Evolutionary conservation across 2,113 vertebrate species (phyloP).

Genomic region (Myiopsitta monachus): DNA sequence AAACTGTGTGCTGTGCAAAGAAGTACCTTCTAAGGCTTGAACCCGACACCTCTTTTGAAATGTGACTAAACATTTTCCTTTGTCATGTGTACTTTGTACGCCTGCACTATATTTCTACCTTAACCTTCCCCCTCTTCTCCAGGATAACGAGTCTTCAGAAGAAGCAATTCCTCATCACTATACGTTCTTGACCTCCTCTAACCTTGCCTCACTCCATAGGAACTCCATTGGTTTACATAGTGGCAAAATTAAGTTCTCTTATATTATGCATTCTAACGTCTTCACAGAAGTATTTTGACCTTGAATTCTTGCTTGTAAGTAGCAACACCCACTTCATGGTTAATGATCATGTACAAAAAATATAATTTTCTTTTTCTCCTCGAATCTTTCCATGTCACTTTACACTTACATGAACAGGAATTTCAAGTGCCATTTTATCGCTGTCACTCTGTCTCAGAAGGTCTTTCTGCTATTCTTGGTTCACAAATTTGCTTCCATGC

Average conservation of each 20-base stretch:
- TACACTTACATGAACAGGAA: neutral
- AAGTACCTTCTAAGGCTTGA: neutral
- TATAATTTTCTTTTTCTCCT: neutral
- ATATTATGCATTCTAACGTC: neutral
- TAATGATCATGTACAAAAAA: neutral
- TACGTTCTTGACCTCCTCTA: neutral
- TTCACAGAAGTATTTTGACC: neutral
- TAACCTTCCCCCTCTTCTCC: neutral
- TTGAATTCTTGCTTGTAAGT: neutral
- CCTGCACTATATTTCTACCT: neutral
- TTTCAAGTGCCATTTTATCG: neutral
- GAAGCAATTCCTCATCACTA: neutral
- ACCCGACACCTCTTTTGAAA: neutral
- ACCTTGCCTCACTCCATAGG: rapidly evolving
- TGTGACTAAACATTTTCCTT: neutral
- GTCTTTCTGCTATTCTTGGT: neutral
- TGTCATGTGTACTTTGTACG: neutral
- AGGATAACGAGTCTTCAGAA: neutral
- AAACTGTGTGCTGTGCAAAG: neutral
- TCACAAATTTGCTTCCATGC: neutral
- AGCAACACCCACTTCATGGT: neutral
- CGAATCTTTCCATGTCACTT: neutral
- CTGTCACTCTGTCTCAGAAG: neutral
- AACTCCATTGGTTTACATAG: neutral
- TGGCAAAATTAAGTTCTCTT: neutral